Base-by-base conservation (phyloP, 2,888 invertebrate species). In the Anthoptus insignis region DNA sequence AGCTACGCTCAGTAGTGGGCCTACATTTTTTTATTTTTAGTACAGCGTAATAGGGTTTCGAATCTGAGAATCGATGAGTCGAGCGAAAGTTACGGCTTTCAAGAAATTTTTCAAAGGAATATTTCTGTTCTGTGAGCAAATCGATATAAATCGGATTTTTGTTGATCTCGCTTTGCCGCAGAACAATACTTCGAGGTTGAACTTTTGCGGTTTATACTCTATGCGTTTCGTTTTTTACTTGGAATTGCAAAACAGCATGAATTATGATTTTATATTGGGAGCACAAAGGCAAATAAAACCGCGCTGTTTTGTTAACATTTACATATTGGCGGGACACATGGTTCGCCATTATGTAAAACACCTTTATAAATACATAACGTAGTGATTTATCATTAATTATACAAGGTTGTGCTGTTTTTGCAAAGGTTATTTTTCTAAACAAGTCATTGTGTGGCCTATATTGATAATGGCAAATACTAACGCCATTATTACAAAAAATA, bases 1-100 rank as follows among this genome's bases (percentile, higher is more conserved):
- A n/a, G 82, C 79, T 86, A 85, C 81, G 83, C 84, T 86, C 84
- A 86, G 85, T 86, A 84, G 87, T 85, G 82, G 82, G 83, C 82
- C 84, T 82, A 81, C 74, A 77, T 81, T 84, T 87, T 87, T 86
- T 87, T 83, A 72, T 81, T 82, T 47, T 81, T 82, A 78, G 77
- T 79, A 75, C 71, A 72, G 77, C 76, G 82, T 89, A 90, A 91
- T 90, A 86, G 88, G 83, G 77, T 76, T 77, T 75, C 81, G 77
- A 82, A 76, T 80, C 82, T 77, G 79, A 79, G 82, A 83, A 87
- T 88, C 88, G 85, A 88, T 87, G 84, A 83, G 80, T 87, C 74
- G 77, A 76, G 76, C 70, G 71, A 72, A 63, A 54, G 56, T 67
- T 60, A 71, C 73, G 77, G 70, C 72, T 76, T 70, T 45, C 47